Base-by-base conservation (phyloP, 2,888 invertebrate genomes). In the Ellobium chinense region DNA sequence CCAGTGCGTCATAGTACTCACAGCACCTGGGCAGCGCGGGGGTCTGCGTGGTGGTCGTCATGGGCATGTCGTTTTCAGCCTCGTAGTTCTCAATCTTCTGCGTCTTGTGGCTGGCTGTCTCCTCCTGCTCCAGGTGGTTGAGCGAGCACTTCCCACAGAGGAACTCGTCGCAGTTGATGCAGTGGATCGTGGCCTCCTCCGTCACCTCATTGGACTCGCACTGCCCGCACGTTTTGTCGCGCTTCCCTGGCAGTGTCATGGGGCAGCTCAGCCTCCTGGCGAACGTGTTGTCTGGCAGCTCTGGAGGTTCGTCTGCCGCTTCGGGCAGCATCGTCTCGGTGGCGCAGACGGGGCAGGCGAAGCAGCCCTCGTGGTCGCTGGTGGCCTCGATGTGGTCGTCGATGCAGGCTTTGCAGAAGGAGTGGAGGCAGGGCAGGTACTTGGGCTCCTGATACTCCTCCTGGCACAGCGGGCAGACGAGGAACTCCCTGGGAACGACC, bases 401-500 rank as follows among this genome's bases (percentile, higher is more conserved):
- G 14, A 83, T 65, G 65, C 83, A 85, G 24, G 54, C 72, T 14
- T 73, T 82, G 75, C 84, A 84, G 82, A 83, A 83, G 9, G 89
- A 88, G 65, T 89, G 90, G 21, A 89, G 85, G 78, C 89, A 90
- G 27, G 86, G 85, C 14, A 90, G 87, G 63, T 87, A 87, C 68
- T 87, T 88, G 4, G 90, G 89, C 18, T 88, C 84, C 58, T 87
- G 88, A 82, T 86, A 89, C 76, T 90, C 90, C 54, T 90, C 90
- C 34, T 86, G 85, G 66, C 90, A 90, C 73, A 89, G 83, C 62
- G 87, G 86, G 76, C 90, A 90, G 85, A 88, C 88, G 29, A 89
- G 86, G 77, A 89, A 88, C 72, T 88, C 87, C 7, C 89, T 82
- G 5, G 90, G 89, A 60, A 90, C 87, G 21, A 90, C 90, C 78